phyloP scores from a whole-genome alignment of 2,888 invertebrate genomes.

The Acanthococcus lagerstroemiae region DNA sequence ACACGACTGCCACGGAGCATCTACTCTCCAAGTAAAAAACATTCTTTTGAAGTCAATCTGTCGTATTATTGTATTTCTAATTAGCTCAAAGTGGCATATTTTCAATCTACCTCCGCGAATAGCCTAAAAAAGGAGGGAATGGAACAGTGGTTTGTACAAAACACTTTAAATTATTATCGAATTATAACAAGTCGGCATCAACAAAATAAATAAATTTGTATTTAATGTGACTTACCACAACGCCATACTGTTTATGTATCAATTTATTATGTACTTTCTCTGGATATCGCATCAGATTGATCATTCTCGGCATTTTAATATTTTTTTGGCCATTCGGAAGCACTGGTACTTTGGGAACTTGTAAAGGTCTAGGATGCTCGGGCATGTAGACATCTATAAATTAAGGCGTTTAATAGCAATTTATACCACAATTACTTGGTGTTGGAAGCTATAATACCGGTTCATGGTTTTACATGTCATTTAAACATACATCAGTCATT shows the following conservation, averaged over 20 bases:
- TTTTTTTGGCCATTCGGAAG: constrained; percentile 54
- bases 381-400: constrained; percentile 59
- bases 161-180: background rate
- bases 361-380: constrained; percentile 57
- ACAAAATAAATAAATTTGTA: background rate
- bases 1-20: constrained; percentile 90
- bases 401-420: too few relatives aligned
- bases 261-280: constrained; percentile 75
- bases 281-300: constrained; percentile 82
- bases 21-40: constrained; percentile 93
- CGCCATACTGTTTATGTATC: constrained; percentile 83
- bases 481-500: too few relatives aligned
- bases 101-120: constrained; percentile 69
- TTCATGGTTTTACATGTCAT: too few relatives aligned
- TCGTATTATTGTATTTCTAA: constrained; percentile 64
- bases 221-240: constrained; percentile 58
- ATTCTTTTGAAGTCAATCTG: constrained; percentile 67
- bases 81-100: constrained; percentile 78
- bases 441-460: too few relatives aligned
- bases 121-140: constrained; percentile 51
- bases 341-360: constrained; percentile 63
- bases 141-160: background rate
- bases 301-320: constrained; percentile 74
- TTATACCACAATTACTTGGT: too few relatives aligned
- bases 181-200: background rate